Evolutionary conservation across 2,113 vertebrate species (phyloP).

Genomic region (Strigops habroptila): DNA sequence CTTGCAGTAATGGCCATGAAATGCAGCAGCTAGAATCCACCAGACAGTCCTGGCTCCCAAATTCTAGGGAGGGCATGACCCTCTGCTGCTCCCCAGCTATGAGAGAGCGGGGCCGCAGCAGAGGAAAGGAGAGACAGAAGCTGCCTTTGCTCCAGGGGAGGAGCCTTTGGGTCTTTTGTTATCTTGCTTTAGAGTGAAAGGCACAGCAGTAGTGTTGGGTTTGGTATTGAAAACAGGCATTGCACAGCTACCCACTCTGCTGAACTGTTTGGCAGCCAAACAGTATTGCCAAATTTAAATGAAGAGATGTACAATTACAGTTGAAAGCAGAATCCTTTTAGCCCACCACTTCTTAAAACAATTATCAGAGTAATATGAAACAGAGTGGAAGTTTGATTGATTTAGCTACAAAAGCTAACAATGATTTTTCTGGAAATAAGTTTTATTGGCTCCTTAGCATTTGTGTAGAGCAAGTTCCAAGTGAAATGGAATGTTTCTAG

Average conservation of each 20-base stretch:
- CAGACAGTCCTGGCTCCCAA: neutral
- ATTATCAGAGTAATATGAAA: neutral
- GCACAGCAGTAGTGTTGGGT: neutral
- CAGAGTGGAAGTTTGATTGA: neutral
- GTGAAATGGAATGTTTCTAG: neutral
- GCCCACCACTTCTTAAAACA: neutral
- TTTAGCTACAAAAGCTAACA: neutral
- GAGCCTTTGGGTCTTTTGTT: neutral
- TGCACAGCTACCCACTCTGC: neutral
- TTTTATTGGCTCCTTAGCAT: neutral
- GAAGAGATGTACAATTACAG: neutral
- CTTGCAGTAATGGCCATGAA: neutral
- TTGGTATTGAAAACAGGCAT: neutral
- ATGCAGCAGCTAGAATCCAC: neutral
- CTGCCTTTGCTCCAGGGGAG: neutral
- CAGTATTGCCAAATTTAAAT: neutral
- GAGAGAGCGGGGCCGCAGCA: rapidly evolving
- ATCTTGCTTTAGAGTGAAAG: neutral
- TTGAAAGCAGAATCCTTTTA: neutral
- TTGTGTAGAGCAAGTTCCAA: neutral
- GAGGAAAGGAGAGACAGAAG: neutral
- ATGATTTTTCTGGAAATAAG: neutral
- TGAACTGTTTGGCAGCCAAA: neutral
- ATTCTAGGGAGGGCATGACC: neutral
- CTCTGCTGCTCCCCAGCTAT: neutral